Evolutionary conservation across 2,113 vertebrate species (phyloP).

Genomic region (Microcebus jonahi): DNA sequence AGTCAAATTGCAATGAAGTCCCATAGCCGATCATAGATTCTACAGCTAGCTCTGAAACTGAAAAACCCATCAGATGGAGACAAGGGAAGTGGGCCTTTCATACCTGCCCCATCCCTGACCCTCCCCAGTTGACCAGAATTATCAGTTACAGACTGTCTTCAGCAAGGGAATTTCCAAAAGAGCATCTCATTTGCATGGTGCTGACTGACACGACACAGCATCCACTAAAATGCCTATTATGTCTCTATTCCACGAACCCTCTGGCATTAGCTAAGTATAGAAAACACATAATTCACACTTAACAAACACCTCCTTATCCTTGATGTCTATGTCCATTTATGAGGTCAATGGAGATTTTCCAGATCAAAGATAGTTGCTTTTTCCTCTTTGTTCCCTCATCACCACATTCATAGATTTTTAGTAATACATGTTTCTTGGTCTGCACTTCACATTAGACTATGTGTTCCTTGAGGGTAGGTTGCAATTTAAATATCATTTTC

Average conservation of each 20-base stretch:
- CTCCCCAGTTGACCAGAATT: not conserved
- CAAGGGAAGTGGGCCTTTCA: not conserved
- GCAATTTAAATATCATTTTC: not conserved
- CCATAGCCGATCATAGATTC: not conserved
- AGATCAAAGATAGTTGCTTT: not conserved
- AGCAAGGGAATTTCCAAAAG: not conserved
- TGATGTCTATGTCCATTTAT: not conserved
- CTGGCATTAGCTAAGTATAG: not conserved
- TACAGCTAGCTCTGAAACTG: not conserved
- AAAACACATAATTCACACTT: not conserved
- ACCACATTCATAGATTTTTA: not conserved
- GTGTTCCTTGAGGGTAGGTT: not conserved
- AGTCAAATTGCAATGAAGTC: not conserved
- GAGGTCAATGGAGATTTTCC: not conserved
- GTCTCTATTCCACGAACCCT: not conserved
- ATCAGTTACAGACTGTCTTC: not conserved
- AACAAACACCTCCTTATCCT: not conserved
- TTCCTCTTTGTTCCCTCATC: not conserved
- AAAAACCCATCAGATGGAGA: not conserved
- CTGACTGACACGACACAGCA: not conserved
- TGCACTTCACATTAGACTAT: not conserved
- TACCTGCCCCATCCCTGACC: rapidly evolving
- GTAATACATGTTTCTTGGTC: not conserved
- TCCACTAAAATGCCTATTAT: not conserved
- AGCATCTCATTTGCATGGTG: not conserved